A percentile compares a stretch with the other conserved stretches of the same genome.
Evolutionary conservation across 2,888 invertebrate genomes (phyloP).

Genomic region (Mechanitis messenoides): DNA sequence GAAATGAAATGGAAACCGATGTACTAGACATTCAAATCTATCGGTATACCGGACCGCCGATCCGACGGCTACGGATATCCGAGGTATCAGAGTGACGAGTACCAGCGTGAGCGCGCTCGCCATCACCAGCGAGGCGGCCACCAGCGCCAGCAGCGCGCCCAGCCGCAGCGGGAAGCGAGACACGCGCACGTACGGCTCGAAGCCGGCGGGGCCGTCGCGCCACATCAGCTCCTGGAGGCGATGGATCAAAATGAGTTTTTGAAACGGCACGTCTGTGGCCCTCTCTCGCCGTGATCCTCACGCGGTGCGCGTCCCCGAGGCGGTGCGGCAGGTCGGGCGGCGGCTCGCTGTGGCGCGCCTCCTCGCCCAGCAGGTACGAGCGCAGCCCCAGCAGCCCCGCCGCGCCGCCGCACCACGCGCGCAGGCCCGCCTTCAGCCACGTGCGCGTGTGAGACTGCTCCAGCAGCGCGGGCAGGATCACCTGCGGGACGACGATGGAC

Average conservation of each 20-base stretch:
- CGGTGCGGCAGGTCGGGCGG: conserved; percentile 62
- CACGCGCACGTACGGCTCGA: conserved; percentile 93
- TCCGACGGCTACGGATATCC: no score
- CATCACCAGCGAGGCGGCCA: conserved; percentile 89
- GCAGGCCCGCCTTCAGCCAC: conserved; percentile 93
- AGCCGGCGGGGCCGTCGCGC: conserved; percentile 88
- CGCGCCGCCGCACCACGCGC: conserved; percentile 89
- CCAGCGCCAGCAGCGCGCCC: conserved; percentile 80
- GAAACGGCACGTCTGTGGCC: no score
- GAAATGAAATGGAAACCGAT: conserved; percentile 19
- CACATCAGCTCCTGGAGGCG: conserved; percentile 84
- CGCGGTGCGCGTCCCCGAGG: conserved; percentile 87
- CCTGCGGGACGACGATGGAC: conserved; percentile 54
- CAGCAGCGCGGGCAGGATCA: conserved; percentile 95
- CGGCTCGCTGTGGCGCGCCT: conserved; percentile 52
- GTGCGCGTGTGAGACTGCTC: conserved; percentile 97
- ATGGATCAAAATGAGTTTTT: no score
- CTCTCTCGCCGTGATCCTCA: conserved; percentile 18
- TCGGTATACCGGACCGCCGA: no score
- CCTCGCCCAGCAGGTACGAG: conserved; percentile 91
- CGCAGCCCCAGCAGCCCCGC: conserved; percentile 91
- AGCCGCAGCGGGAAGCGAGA: conserved; percentile 86
- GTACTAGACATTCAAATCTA: neutral
- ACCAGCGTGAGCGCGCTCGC: conserved; percentile 88
- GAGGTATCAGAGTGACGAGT: neutral